A percentile compares a stretch with the other conserved stretches of the same genome.
phyloP scores from a whole-genome alignment of 2,888 invertebrate species.

The Lasioglossum morio region DNA sequence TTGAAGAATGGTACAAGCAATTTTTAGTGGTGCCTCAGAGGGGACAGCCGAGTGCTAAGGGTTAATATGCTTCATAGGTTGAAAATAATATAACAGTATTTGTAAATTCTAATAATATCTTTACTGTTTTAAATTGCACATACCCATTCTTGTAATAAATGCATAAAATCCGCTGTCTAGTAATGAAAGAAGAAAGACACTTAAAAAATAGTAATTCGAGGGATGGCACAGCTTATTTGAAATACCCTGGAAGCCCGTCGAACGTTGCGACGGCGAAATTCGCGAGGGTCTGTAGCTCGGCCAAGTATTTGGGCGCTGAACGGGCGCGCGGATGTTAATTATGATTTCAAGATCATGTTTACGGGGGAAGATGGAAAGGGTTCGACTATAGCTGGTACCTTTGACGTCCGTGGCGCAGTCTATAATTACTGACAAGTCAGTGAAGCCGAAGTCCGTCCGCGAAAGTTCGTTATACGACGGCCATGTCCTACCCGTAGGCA shows the following conservation, averaged over 20 bases:
- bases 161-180: too few species aligned
- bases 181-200: too few species aligned
- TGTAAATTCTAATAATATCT: too few species aligned
- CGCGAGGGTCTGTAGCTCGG: not conserved
- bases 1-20: too few species aligned
- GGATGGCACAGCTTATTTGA: not conserved
- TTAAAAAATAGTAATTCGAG: not conserved
- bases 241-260: not conserved
- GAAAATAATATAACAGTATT: too few species aligned
- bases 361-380: constrained; percentile 13
- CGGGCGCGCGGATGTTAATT: not conserved
- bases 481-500: constrained; percentile 68
- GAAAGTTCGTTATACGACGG: constrained; percentile 72
- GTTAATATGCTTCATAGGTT: too few species aligned
- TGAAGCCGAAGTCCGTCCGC: constrained; percentile 71
- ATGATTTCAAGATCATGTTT: constrained; percentile 4
- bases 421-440: constrained; percentile 74
- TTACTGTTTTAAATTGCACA: too few species aligned
- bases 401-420: constrained; percentile 51
- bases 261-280: not conserved
- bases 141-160: too few species aligned
- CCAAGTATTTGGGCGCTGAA: not conserved
- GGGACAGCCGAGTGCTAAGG: too few species aligned
- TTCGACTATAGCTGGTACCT: constrained; percentile 37
- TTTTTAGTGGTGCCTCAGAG: too few species aligned